Evolutionary conservation across 2,888 invertebrate genomes (phyloP).

Genomic region (Carabus problematicus): DNA sequence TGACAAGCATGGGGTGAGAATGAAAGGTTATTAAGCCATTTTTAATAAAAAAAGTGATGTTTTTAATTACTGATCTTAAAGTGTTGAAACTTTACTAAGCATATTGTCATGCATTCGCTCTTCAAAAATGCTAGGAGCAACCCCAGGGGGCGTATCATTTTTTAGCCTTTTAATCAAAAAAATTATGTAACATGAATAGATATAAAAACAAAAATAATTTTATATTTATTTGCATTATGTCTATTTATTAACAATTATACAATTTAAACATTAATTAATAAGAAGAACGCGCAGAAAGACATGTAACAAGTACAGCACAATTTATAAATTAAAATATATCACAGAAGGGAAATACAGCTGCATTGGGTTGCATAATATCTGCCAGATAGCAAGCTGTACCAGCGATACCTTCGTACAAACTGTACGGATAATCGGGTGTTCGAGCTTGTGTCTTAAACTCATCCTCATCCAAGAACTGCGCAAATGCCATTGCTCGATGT

Average conservation of each 20-base stretch:
- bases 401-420: constrained; percentile 86
- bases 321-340: constrained; percentile 65
- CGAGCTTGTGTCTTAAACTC: constrained; percentile 73
- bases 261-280: background rate
- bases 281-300: background rate
- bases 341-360: constrained; percentile 84
- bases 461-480: constrained; percentile 72
- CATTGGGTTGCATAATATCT: constrained; percentile 76
- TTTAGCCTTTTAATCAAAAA: too few species aligned
- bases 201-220: background rate
- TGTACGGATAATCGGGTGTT: constrained; percentile 82
- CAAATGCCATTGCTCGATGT: constrained; percentile 78
- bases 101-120: too few species aligned
- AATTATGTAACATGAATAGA: background rate
- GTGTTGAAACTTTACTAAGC: too few species aligned
- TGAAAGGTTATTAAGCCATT: too few species aligned
- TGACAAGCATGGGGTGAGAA: too few species aligned
- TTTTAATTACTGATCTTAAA: too few species aligned
- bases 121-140: too few species aligned
- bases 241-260: constrained; percentile 5
- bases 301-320: constrained; percentile 4
- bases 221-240: background rate
- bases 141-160: too few species aligned
- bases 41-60: too few species aligned
- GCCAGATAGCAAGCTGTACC: constrained; percentile 84